phyloP scores from a whole-genome alignment of 2,797 vertebrate genomes.

The Rhynchonycteris naso region DNA sequence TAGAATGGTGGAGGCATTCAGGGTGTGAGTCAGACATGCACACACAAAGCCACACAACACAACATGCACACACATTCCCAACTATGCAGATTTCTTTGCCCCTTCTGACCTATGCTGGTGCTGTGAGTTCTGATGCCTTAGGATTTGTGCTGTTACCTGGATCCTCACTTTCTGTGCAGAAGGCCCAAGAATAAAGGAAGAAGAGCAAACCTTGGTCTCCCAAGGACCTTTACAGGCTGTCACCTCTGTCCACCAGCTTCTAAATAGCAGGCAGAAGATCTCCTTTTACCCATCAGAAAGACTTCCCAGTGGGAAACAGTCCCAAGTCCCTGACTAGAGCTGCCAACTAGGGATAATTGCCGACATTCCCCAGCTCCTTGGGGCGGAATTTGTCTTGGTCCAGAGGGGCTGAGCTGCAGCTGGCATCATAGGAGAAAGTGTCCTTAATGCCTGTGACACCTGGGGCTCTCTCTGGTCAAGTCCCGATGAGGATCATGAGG shows the following conservation, averaged over 20 bases:
- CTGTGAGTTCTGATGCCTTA: background rate
- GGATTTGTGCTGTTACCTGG: background rate
- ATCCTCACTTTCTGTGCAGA: background rate
- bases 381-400: background rate
- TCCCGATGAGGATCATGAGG: background rate
- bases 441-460: background rate
- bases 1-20: background rate
- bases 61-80: rapidly evolving
- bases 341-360: background rate
- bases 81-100: background rate
- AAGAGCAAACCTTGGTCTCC: background rate
- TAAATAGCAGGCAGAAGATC: background rate
- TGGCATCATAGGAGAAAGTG: background rate
- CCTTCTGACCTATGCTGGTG: background rate
- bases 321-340: background rate
- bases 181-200: background rate
- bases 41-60: background rate
- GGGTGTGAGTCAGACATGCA: background rate
- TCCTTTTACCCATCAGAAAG: background rate
- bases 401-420: background rate
- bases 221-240: background rate
- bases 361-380: background rate
- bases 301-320: background rate
- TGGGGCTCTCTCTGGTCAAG: background rate
- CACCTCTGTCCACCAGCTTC: background rate